These are phyloP conservation scores for Epicampocera succincta DNA, from an alignment of 2,888 invertebrate species.

Conservation along the genomic window DNA sequence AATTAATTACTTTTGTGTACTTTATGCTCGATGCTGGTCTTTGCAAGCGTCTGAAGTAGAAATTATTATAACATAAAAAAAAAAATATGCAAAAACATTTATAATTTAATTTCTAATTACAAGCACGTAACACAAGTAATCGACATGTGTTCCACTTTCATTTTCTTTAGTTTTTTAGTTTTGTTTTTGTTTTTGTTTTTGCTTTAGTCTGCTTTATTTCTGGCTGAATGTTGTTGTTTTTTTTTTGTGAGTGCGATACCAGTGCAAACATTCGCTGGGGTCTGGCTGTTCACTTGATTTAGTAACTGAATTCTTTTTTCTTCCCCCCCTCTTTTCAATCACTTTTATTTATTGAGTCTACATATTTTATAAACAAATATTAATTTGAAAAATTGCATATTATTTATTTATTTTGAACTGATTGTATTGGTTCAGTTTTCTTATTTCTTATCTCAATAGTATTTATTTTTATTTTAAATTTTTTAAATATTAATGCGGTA, in stretches of 20 bases:
- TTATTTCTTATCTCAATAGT: slow-evolving; percentile 25
- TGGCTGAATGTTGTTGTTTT: slow-evolving; percentile 31
- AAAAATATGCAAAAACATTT: slow-evolving; percentile 51
- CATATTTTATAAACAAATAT: slow-evolving; percentile 13
- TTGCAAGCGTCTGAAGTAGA: slow-evolving; percentile 2
- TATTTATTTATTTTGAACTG: slow-evolving; percentile 19
- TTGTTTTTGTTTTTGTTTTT: background rate
- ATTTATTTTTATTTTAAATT: slow-evolving; percentile 8
- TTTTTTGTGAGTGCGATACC: too few species aligned
- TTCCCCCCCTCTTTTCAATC: too few species aligned
- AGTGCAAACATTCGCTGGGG: too few species aligned
- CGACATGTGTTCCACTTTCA: slow-evolving; percentile 70
- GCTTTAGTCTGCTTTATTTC: slow-evolving; percentile 44
- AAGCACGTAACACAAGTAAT: slow-evolving; percentile 66
- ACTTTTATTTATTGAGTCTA: slow-evolving; percentile 1
- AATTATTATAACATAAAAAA: slow-evolving; percentile 25
- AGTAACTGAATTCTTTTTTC: slow-evolving; percentile 54
- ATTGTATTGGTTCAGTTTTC: slow-evolving; percentile 11
- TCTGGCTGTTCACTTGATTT: slow-evolving; percentile 27
- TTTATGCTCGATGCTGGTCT: slow-evolving; percentile 15
- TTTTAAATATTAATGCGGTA: background rate
- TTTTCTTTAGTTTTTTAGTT: slow-evolving; percentile 50
- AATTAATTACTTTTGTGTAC: slow-evolving; percentile 57
- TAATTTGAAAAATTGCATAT: slow-evolving; percentile 19
- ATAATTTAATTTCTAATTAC: slow-evolving; percentile 66